Evolutionary conservation across 2,113 vertebrate species (phyloP).

Genomic region (Peromyscus maniculatus): DNA sequence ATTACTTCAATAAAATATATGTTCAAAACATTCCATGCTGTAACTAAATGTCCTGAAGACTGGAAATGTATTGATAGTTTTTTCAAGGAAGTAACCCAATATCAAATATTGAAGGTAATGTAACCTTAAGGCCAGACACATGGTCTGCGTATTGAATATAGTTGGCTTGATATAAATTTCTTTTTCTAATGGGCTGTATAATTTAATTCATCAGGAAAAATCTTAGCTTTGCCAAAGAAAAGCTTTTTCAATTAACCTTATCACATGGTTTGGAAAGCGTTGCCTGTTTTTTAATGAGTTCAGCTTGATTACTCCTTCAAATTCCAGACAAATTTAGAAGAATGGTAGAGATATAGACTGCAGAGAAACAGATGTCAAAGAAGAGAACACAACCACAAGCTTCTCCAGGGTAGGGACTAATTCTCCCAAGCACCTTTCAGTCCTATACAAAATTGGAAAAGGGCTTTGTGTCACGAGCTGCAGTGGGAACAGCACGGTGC

Average conservation of each 20-base stretch:
- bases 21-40: constrained; percentile 21
- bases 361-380: constrained; percentile 4
- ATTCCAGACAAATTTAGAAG: constrained; percentile 26
- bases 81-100: constrained; percentile 43
- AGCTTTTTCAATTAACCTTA: constrained; percentile 70
- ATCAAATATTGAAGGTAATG: constrained; percentile 51
- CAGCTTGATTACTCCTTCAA: constrained; percentile 47
- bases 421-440: neutral
- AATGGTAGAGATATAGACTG: neutral
- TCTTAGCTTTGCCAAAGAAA: constrained; percentile 45
- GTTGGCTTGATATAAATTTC: constrained; percentile 60
- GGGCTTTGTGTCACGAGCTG: neutral
- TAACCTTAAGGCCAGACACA: constrained; percentile 27
- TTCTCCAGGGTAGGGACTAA: neutral
- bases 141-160: constrained; percentile 49
- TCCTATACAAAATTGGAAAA: neutral
- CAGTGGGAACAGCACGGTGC: neutral
- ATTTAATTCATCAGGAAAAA: constrained; percentile 72
- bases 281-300: constrained; percentile 63
- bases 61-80: constrained; percentile 35
- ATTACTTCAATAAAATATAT: constrained; percentile 2
- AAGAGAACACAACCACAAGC: neutral
- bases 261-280: constrained; percentile 32
- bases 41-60: constrained; percentile 50
- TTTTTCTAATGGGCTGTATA: constrained; percentile 63